Evolutionary conservation across 2,113 vertebrate genomes (phyloP).

Genomic region (Dendrocopos noguchii): DNA sequence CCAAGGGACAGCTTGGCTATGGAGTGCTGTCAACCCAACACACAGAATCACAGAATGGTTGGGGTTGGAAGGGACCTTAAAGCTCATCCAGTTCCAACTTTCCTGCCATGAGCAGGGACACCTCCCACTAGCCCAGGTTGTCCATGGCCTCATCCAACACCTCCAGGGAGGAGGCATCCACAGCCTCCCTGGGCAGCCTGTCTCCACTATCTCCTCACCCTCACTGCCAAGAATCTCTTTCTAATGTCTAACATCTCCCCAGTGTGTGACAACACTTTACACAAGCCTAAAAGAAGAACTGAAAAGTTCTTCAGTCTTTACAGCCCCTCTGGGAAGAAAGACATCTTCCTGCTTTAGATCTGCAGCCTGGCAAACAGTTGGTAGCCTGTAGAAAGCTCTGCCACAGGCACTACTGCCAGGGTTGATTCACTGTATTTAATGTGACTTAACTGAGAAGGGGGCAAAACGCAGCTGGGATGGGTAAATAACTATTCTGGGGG

Average conservation of each 20-base stretch:
- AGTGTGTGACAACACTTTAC: not conserved
- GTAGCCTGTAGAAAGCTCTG: not conserved
- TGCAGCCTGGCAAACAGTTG: not conserved
- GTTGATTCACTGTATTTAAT: not conserved
- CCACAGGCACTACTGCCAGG: not conserved
- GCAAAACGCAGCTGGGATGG: not conserved
- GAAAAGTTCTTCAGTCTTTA: not conserved
- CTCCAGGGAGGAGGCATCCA: too few relatives aligned
- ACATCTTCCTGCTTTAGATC: not conserved
- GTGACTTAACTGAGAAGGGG: not conserved
- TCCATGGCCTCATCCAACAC: too few relatives aligned
- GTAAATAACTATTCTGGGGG: not conserved
- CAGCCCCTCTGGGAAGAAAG: not conserved
- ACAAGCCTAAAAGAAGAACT: not conserved
- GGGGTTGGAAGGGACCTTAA: too few relatives aligned
- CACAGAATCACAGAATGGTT: too few relatives aligned
- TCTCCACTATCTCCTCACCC: too few relatives aligned
- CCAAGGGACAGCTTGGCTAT: not conserved
- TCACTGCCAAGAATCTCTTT: too few relatives aligned
- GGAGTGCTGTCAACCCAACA: not conserved
- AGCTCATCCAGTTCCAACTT: too few relatives aligned
- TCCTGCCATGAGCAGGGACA: too few relatives aligned
- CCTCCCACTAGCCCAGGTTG: too few relatives aligned
- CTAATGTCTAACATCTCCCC: too few relatives aligned
- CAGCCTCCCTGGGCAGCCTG: too few relatives aligned